Base-by-base conservation (phyloP, 2,888 invertebrate genomes). In the Hipparchia semele region DNA sequence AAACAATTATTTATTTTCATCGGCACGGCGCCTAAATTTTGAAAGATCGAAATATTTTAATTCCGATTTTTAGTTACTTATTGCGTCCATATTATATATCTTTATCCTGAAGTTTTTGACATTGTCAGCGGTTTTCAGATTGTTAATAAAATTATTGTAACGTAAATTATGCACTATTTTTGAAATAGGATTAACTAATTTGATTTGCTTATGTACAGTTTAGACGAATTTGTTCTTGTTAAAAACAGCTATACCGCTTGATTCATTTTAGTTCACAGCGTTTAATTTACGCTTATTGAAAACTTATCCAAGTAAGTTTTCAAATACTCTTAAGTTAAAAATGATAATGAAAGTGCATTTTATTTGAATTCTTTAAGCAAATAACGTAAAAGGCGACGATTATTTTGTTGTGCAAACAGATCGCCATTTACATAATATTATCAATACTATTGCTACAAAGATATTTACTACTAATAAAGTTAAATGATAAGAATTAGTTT, bases 1-100 rank as follows among this genome's bases (percentile, higher is more conserved):
- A 90, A 88, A 87, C 80, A 84, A 87, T 89, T 87, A 87, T 92
- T 92, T 91, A 85, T 91, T 92, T 91, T 86, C 88, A 90, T 90
- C 89, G 91, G 92, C 92, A 92, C 91, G 87, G 89, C 90, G 86
- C 90, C 90, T 91, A 78, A 86, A 81, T 83, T 86, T 85, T 81
- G 81, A 80, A 84, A 83, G 85, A 85, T 83, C 82, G 80, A 82
- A 80, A 84, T 80, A 82, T 81, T 80, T 78, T 81, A 79, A 73
- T 75, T 71, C 68, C 73, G 45, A 74, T 69, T 71, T 65, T 74
- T 75, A 73, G 73, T 75, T 75, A 70, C 67, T 72, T 59, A 80
- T 79, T 79, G 80, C 79, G 83, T 83, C 83, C 81, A 76, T 75
- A 76, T 81, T 82, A 58, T 23, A 10, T 10, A 39, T 39, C 13